Conservation (phyloP, 2,797 vertebrate genomes). For the Arnoldichthys spilopterus region DNA sequence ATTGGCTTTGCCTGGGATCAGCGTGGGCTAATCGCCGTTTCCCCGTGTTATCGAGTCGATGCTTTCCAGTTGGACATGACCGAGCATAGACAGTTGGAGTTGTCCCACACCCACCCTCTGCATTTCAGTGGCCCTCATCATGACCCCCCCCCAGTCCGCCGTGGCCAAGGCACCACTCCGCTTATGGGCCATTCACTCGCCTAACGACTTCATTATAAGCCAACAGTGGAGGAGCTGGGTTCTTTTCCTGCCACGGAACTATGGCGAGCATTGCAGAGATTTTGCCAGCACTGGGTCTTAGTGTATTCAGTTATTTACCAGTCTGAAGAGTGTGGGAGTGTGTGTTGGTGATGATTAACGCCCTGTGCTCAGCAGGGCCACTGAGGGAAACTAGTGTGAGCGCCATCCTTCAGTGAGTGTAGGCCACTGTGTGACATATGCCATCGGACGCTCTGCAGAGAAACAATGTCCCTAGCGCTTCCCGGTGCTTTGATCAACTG, state of each 20-base stretch:
- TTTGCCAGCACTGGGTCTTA: slow-evolving; percentile 29
- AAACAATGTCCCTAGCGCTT: slow-evolving; percentile 73
- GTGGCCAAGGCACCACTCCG: slow-evolving; percentile 50
- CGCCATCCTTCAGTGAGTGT: slow-evolving; percentile 82
- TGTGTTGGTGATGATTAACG: slow-evolving; percentile 75
- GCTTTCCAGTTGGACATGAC: slow-evolving; percentile 79
- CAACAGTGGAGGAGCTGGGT: slow-evolving; percentile 13
- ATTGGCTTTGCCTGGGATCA: slow-evolving; percentile 75
- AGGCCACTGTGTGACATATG: slow-evolving; percentile 83
- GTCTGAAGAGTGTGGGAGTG: slow-evolving; percentile 61
- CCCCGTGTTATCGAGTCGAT: slow-evolving; percentile 75
- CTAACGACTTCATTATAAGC: slow-evolving; percentile 17
- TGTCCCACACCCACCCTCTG: slow-evolving; percentile 65
- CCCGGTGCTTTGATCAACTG: slow-evolving; percentile 81
- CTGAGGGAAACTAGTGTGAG: slow-evolving; percentile 76
- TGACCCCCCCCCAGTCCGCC: slow-evolving; percentile 60
- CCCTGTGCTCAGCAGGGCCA: slow-evolving; percentile 63
- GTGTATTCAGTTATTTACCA: slow-evolving; percentile 66
- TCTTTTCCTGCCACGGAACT: slow-evolving; percentile 19
- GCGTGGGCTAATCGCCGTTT: slow-evolving; percentile 76
- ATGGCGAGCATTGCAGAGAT: background rate
- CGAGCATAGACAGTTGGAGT: slow-evolving; percentile 73
- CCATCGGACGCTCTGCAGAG: slow-evolving; percentile 74
- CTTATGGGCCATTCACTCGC: slow-evolving; percentile 37
- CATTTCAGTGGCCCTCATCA: slow-evolving; percentile 74